Evolutionary conservation across 2,888 invertebrate species (phyloP).

Genomic region (Prenolepis imparis): DNA sequence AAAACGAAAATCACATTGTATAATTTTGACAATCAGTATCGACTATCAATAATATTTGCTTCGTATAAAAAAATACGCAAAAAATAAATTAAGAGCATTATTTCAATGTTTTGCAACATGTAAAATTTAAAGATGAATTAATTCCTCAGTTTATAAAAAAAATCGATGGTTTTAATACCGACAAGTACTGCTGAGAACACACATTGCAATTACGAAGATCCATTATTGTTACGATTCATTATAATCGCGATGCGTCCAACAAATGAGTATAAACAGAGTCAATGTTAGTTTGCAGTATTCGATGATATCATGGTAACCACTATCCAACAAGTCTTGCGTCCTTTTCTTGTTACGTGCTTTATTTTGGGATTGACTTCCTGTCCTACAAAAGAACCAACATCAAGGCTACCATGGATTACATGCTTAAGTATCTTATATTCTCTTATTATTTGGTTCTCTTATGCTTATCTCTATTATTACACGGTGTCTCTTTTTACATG

Average conservation of each 20-base stretch:
- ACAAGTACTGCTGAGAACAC: not conserved
- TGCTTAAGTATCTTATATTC: not conserved
- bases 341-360: not conserved
- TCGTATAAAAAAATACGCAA: not conserved
- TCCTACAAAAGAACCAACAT: not conserved
- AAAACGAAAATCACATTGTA: not conserved
- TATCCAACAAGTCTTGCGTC: constrained; percentile 3
- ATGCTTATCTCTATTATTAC: not conserved
- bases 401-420: not conserved
- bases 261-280: not conserved
- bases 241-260: not conserved
- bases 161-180: not conserved
- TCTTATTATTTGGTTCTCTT: constrained; percentile 4
- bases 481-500: not conserved
- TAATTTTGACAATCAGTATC: not conserved
- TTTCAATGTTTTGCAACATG: not conserved
- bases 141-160: not conserved
- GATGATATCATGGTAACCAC: not conserved
- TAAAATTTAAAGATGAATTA: not conserved
- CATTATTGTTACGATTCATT: not conserved
- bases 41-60: not conserved
- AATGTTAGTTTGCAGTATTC: not conserved
- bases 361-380: constrained; percentile 4
- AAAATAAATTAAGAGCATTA: not conserved
- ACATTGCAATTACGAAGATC: not conserved